A percentile compares a stretch with the other conserved stretches of the same genome.
Conservation (phyloP, 2,797 vertebrate genomes). For the Sternotherus odoratus region DNA sequence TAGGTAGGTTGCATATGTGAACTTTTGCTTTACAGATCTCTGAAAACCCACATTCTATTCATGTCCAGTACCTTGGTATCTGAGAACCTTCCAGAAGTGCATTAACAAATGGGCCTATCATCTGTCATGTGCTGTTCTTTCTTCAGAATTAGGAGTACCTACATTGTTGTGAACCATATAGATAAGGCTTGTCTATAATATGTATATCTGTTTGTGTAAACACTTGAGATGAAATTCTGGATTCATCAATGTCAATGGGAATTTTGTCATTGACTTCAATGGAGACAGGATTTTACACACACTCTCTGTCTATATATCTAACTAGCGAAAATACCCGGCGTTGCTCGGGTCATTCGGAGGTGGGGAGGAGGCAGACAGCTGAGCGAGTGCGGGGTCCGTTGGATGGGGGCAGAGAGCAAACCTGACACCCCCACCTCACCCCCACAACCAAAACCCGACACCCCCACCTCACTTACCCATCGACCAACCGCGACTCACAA, state of each 20-base stretch:
- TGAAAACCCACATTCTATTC: neutral
- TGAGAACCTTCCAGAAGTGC: neutral
- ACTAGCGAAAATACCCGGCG: no score
- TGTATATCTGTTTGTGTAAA: neutral
- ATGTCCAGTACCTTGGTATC: neutral
- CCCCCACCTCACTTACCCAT: no score
- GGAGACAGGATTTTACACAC: neutral
- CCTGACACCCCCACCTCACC: no score
- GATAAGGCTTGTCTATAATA: neutral
- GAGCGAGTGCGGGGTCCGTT: no score
- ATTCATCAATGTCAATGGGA: neutral
- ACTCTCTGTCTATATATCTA: neutral
- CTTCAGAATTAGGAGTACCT: neutral
- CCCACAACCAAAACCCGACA: no score
- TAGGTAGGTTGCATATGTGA: neutral
- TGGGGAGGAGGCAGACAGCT: no score
- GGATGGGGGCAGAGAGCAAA: no score
- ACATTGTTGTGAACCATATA: neutral
- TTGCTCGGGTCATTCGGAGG: no score
- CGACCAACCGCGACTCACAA: no score
- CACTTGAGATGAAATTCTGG: neutral
- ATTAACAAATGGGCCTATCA: neutral
- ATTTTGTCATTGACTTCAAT: neutral
- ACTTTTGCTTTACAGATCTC: neutral
- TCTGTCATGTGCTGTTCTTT: neutral